Base-by-base conservation (phyloP, 2,888 invertebrate genomes). In the Chirona hameri region DNA sequence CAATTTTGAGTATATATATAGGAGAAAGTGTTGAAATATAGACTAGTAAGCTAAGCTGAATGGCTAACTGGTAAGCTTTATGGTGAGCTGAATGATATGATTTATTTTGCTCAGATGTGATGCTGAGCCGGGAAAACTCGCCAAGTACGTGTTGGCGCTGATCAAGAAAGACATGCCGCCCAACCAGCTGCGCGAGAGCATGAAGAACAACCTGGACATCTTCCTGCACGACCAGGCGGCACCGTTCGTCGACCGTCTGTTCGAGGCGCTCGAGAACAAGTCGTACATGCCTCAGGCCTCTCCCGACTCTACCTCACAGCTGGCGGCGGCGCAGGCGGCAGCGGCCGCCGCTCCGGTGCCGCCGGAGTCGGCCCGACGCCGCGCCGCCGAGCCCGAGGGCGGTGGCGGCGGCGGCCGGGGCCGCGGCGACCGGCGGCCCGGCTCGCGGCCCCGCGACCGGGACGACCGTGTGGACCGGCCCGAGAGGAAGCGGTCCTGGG, bases 201-300 rank as follows among this genome's bases (percentile, higher is more conserved):
- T 98, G 94, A 90, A 95, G 24, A 96, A 96, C 86, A 98, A 99
- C 88, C 91, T 99, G 55, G 97, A 98, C 88, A 98, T 99, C 31
- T 99, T 99, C 89, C 90, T 98, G 82, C 94, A 95, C 87, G 91
- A 92, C 86, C 97, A 97, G 89, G 98, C 98, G 3, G 93, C 93
- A 88, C 92, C 92, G 14, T 98, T 98, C 89, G 96, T 98, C 39
- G 95, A 95, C 85, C 91, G 93, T 86, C 90, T 98, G 84, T 92
- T 93, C 86, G 92, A 92, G 87, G 92, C 93, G 0, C 88, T 97
- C 84, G 92, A 93, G 86, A 92, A 91, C 76, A 92, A 94, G 85
- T 86, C 87, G 52, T 80, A 80, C 80, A n/a, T 80, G 76, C 76
- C 76, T 18, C 76, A 76, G 76, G 39, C 76, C 39, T 76, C 76